Conservation (phyloP, 2,888 invertebrate species). For the Tinea semifulvella region DNA sequence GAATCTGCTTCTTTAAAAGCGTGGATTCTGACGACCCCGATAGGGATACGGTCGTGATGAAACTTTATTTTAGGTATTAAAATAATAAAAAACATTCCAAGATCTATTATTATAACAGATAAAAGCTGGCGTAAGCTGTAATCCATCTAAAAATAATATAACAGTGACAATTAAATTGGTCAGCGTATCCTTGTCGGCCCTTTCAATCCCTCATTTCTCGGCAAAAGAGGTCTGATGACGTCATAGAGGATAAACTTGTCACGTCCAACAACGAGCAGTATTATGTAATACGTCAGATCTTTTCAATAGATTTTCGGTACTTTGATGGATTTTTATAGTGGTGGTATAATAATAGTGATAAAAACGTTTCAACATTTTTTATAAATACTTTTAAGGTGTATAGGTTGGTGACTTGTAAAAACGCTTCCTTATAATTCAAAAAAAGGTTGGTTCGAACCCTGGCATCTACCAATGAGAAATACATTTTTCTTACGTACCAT, state of each 20-base stretch:
- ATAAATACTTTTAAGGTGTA: background rate
- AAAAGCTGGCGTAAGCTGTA: no score
- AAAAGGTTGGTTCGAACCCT: no score
- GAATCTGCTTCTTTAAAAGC: no score
- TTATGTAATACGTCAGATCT: slow-evolving; percentile 3
- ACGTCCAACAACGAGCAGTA: background rate
- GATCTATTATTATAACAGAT: no score
- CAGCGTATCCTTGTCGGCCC: background rate
- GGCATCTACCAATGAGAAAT: no score
- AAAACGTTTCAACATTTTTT: background rate
- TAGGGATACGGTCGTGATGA: no score
- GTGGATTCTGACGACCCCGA: no score
- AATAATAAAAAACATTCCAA: no score
- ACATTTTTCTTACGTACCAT: no score
- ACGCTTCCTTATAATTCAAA: no score
- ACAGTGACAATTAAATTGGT: slow-evolving; percentile 7
- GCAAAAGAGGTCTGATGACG: background rate
- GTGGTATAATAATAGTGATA: background rate
- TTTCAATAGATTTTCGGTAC: background rate
- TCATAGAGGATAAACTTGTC: slow-evolving; percentile 4
- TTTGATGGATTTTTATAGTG: background rate
- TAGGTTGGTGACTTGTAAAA: background rate
- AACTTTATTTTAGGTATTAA: no score
- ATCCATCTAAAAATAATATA: slow-evolving; percentile 8
- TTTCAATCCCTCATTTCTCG: slow-evolving; percentile 1